Conservation (phyloP, 2,888 invertebrate genomes). For the Drosophila atroscutellata region DNA sequence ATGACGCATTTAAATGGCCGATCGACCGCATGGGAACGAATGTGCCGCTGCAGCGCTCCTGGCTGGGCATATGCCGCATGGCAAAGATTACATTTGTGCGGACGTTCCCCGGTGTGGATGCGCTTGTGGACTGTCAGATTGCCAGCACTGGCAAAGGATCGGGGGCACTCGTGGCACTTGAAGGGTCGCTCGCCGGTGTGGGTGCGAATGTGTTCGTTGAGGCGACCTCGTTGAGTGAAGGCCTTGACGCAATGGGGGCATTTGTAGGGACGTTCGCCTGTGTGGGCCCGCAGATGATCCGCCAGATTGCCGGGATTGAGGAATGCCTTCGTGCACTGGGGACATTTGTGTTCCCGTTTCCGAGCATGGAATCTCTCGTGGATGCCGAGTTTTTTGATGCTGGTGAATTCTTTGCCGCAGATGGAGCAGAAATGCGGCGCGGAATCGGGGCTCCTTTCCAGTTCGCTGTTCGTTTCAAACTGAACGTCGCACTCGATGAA, state of each 20-base stretch:
- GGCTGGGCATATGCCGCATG: constrained; percentile 38
- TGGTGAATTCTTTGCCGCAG: constrained; percentile 83
- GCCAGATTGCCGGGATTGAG: constrained; percentile 83
- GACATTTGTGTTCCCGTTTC: constrained; percentile 27
- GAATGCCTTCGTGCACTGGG: constrained; percentile 33
- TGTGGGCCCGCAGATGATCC: constrained; percentile 86
- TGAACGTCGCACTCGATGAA: constrained; percentile 18
- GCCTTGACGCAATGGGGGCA: constrained; percentile 86
- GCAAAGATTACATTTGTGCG: constrained; percentile 40
- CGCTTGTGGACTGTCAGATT: constrained; percentile 41
- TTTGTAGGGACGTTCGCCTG: constrained; percentile 86
- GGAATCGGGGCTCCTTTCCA: neutral
- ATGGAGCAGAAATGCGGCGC: constrained; percentile 86
- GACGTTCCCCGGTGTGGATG: constrained; percentile 31
- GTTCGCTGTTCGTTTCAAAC: constrained; percentile 5
- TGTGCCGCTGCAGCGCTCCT: constrained; percentile 32
- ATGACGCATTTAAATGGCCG: constrained; percentile 33
- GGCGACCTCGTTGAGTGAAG: constrained; percentile 86
- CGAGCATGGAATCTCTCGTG: constrained; percentile 37
- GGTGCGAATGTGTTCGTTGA: constrained; percentile 86
- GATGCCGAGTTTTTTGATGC: constrained; percentile 82
- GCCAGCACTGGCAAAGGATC: constrained; percentile 58
- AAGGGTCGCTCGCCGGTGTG: constrained; percentile 86
- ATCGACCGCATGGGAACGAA: constrained; percentile 22
- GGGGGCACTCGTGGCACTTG: constrained; percentile 86